These are phyloP conservation scores for Otus sunia DNA, from an alignment of 2,113 vertebrate genomes.

Conservation along the genomic window DNA sequence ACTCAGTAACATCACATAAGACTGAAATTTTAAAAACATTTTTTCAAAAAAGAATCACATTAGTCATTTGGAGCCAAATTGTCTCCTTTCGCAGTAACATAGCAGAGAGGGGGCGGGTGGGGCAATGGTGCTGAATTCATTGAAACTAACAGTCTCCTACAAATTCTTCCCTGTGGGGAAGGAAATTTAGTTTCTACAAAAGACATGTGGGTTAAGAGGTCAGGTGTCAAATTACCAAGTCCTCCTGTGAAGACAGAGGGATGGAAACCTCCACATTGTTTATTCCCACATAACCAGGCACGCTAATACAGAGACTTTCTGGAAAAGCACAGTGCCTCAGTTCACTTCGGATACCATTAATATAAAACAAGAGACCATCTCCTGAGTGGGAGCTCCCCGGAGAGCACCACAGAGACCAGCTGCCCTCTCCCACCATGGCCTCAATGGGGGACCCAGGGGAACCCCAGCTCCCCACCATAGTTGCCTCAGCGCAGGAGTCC, in stretches of 20 bases:
- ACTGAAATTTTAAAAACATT: background rate
- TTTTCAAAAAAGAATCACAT: background rate
- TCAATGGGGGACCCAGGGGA: accelerated
- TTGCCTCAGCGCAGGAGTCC: accelerated
- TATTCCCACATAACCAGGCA: background rate
- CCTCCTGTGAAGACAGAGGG: background rate
- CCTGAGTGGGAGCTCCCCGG: accelerated
- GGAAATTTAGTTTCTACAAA: background rate
- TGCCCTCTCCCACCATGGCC: background rate
- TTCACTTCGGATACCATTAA: background rate
- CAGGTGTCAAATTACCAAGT: background rate
- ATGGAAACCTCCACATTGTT: background rate
- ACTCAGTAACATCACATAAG: background rate
- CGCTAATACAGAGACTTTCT: accelerated
- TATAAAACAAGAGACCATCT: background rate
- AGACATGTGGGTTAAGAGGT: background rate
- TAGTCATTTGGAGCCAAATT: background rate
- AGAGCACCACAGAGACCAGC: background rate
- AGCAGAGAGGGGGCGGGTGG: background rate
- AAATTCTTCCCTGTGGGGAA: background rate
- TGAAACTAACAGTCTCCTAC: background rate
- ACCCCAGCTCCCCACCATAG: background rate
- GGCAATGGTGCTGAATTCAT: background rate
- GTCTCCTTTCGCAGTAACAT: background rate
- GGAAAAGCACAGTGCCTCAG: background rate